Percentiles rank a stretch among this genome's conserved stretches.
These are phyloP conservation scores for Suillia variegata DNA, from an alignment of 2,888 invertebrate genomes.

Conservation along the genomic window DNA sequence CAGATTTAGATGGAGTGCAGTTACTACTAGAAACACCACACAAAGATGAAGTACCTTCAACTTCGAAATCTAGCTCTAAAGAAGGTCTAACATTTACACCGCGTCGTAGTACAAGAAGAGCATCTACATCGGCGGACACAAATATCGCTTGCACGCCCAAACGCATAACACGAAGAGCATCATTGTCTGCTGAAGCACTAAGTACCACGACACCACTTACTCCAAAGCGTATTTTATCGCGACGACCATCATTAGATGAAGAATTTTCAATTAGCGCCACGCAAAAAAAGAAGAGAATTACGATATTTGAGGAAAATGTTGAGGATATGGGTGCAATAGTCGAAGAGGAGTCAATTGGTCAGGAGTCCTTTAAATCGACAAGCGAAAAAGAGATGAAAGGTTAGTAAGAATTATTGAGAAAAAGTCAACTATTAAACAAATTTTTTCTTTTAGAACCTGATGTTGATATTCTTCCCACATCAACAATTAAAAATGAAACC, in stretches of 20 bases:
- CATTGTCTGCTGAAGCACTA: constrained; percentile 18
- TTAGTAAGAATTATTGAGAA: no score
- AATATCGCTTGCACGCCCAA: constrained; percentile 10
- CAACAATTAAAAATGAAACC: no score
- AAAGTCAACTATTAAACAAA: no score
- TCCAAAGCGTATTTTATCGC: constrained; percentile 29
- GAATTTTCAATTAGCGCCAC: no score
- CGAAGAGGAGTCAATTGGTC: constrained; percentile 10
- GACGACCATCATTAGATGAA: constrained; percentile 29
- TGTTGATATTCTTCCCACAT: no score
- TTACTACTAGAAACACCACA: not conserved
- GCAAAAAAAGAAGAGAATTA: no score
- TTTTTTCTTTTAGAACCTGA: no score
- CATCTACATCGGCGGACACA: constrained; percentile 28
- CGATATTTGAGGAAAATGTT: constrained; percentile 19
- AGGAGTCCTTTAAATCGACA: not conserved
- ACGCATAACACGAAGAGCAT: constrained; percentile 18
- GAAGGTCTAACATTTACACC: constrained; percentile 12
- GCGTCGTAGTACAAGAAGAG: constrained; percentile 29
- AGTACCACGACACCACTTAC: constrained; percentile 17
- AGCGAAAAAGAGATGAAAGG: no score
- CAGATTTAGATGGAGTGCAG: not conserved
- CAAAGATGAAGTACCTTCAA: not conserved
- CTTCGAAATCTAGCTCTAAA: not conserved
- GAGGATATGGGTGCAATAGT: constrained; percentile 27